Conservation (phyloP, 2,888 invertebrate genomes). For the Meta bourneti region DNA sequence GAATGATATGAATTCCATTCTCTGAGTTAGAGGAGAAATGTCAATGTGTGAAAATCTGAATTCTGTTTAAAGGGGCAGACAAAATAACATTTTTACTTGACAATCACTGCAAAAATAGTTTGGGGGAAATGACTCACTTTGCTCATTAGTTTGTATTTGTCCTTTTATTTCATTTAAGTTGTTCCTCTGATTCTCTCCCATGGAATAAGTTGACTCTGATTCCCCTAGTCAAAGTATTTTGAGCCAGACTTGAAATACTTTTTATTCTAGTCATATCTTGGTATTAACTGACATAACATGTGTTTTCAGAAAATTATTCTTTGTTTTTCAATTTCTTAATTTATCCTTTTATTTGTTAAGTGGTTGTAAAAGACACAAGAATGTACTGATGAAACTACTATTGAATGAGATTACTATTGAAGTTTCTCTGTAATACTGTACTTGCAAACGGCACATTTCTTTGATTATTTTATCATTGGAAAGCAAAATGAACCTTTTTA, state of each 20-base stretch:
- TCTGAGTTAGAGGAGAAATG: too few relatives aligned
- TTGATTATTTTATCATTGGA: background rate
- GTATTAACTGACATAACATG: conserved; percentile 45
- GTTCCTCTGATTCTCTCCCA: conserved; percentile 25
- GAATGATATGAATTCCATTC: too few relatives aligned
- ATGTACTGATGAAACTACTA: background rate
- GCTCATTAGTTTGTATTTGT: conserved; percentile 34
- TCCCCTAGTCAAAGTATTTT: conserved; percentile 48
- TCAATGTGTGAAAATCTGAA: conserved; percentile 1
- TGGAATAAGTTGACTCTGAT: conserved; percentile 26
- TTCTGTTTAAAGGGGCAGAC: conserved; percentile 5
- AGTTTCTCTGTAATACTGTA: conserved; percentile 3
- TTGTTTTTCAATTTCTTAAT: conserved; percentile 15
- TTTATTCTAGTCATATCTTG: conserved; percentile 65
- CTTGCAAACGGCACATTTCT: background rate
- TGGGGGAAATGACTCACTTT: background rate
- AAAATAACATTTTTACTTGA: background rate
- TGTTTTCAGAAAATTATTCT: conserved; percentile 25
- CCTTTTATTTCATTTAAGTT: conserved; percentile 36
- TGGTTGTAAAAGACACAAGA: background rate
- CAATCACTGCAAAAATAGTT: conserved; percentile 43
- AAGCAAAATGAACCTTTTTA: background rate
- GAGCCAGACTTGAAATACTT: conserved; percentile 42
- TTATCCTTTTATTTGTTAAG: conserved; percentile 28
- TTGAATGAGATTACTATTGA: background rate